phyloP scores from a whole-genome alignment of 2,888 invertebrate genomes.

The Resseliella maxima region DNA sequence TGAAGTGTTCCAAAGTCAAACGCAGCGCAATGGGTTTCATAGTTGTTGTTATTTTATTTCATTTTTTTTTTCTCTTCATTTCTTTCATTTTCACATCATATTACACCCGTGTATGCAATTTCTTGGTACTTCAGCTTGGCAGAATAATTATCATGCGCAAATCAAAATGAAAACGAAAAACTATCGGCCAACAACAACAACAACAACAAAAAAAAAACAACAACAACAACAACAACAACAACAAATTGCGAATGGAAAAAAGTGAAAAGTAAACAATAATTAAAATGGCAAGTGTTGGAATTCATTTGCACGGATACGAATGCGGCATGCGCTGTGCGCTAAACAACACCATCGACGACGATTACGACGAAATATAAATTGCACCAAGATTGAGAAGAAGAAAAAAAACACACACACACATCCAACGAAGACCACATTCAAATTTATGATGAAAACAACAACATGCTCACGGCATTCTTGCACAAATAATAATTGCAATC shows the following conservation, averaged over 20 bases:
- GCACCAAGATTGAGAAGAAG: neutral
- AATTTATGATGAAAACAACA: slow-evolving; percentile 40
- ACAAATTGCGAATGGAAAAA: neutral
- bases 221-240: neutral
- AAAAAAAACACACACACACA: neutral
- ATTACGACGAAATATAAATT: neutral
- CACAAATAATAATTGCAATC: slow-evolving; percentile 18
- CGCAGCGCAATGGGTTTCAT: no score
- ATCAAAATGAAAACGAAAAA: neutral
- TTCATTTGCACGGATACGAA: slow-evolving; percentile 34
- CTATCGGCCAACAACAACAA: neutral
- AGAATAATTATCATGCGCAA: slow-evolving; percentile 29
- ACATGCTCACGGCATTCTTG: slow-evolving; percentile 28
- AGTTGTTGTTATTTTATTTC: no score
- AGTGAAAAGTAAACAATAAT: slow-evolving; percentile 55
- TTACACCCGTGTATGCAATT: neutral
- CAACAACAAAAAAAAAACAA: neutral
- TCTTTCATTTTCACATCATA: slow-evolving; percentile 17
- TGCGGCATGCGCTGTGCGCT: neutral
- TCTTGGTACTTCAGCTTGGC: slow-evolving; percentile 1
- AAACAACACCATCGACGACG: neutral
- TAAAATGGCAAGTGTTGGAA: slow-evolving; percentile 55
- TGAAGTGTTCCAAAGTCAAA: neutral
- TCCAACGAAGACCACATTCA: slow-evolving; percentile 24
- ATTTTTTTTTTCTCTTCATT: no score